Evolutionary conservation across 2,113 vertebrate genomes (phyloP).

Genomic region (Carettochelys insculpta): DNA sequence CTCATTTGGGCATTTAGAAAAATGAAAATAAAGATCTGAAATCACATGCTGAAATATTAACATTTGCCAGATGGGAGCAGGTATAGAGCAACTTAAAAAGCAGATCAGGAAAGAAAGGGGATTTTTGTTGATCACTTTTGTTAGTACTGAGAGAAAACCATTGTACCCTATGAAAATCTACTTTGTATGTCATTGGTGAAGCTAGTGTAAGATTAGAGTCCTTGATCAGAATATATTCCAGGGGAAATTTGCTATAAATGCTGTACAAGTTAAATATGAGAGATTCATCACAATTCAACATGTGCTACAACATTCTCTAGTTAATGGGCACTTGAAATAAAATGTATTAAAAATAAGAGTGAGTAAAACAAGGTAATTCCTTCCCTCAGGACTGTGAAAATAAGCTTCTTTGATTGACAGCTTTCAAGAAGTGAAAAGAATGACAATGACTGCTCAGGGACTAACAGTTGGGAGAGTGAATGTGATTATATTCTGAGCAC

Average conservation of each 20-base stretch:
- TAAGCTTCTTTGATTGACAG: slow-evolving; percentile 39
- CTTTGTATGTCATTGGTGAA: not conserved
- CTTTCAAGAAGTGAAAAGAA: slow-evolving; percentile 36
- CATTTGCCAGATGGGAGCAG: not conserved
- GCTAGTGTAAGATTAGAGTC: not conserved
- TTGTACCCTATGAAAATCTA: not conserved
- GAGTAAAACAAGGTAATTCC: slow-evolving; percentile 42
- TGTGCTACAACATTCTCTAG: not conserved
- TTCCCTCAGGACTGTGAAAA: slow-evolving; percentile 48
- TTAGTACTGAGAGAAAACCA: not conserved
- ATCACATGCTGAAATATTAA: slow-evolving; percentile 18
- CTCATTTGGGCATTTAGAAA: slow-evolving; percentile 32
- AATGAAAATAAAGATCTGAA: slow-evolving; percentile 38
- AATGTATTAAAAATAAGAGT: slow-evolving; percentile 53
- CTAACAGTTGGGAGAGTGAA: not conserved
- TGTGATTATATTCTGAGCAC: not conserved
- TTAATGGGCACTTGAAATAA: slow-evolving; percentile 62
- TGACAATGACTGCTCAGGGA: slow-evolving; percentile 21
- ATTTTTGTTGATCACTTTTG: not conserved
- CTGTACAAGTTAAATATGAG: not conserved
- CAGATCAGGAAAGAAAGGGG: not conserved
- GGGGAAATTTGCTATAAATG: not conserved
- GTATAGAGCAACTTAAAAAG: not conserved
- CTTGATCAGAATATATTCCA: slow-evolving; percentile 1
- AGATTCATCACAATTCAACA: slow-evolving; percentile 40